These are phyloP conservation scores for Suricata suricatta DNA, from an alignment of 2,113 vertebrate species.

Conservation along the genomic window DNA sequence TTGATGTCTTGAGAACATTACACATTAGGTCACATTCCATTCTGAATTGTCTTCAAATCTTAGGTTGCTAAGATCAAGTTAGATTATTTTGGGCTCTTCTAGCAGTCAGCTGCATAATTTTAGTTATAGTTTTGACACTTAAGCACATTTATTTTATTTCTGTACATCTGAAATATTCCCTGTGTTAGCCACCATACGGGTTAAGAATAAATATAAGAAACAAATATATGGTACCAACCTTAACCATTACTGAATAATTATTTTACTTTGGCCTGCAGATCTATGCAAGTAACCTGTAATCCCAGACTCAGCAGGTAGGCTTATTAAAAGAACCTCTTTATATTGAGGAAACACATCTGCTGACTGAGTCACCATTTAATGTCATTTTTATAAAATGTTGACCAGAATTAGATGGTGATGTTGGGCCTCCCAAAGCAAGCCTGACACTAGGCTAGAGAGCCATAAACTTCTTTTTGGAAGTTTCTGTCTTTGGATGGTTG, in stretches of 20 bases:
- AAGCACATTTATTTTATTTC: constrained; percentile 8
- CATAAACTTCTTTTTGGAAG: neutral
- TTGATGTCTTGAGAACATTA: constrained; percentile 1
- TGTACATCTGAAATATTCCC: constrained; percentile 3
- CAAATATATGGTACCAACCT: neutral
- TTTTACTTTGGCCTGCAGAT: constrained; percentile 17
- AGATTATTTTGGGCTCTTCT: neutral
- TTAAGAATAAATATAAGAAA: constrained; percentile 57
- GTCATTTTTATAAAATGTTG: neutral
- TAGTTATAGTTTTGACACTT: neutral
- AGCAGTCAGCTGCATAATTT: neutral
- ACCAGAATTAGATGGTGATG: neutral
- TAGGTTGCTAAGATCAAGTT: neutral
- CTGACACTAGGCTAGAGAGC: neutral
- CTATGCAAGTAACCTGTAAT: neutral
- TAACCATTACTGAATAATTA: neutral
- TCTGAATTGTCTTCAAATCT: constrained; percentile 18
- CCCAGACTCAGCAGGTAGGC: neutral
- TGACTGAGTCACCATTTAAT: neutral
- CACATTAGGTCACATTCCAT: neutral
- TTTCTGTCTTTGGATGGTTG: neutral
- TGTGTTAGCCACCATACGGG: neutral
- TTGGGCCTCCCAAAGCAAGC: neutral
- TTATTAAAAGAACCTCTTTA: constrained; percentile 14
- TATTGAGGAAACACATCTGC: constrained; percentile 19